Base-by-base conservation (phyloP, 2,113 vertebrate genomes). In the Brachyhypopomus gauderio region DNA sequence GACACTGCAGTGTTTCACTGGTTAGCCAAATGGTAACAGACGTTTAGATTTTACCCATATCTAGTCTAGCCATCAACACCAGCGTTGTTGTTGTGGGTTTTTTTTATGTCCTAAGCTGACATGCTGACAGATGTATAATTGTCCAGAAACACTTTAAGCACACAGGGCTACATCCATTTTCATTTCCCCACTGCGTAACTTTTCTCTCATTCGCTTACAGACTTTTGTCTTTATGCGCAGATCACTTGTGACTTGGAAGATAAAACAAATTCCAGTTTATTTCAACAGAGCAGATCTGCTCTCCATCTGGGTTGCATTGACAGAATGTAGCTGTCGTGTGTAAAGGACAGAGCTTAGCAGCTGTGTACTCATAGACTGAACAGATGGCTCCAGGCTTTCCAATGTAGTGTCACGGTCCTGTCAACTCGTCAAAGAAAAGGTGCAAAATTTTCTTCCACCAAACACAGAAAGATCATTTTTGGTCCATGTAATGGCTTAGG, bases 31-130 rank as follows among this genome's bases (percentile, higher is more conserved):
- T 82, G 86, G 75, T 2, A 73, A 45, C 88, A 89, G 85, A 89
- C 91, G 90, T 92, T 91, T 86, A 81, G 84, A 76, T 88, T 90
- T 74, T 62, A 78, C 70, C 79, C 85, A 87, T 92, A 93, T 95
- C 94, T 95, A 92, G 93, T 94, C 93, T 95, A 93, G 94, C 94
- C 94, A 95, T 95, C 94, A 58, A 74, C 3, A 58, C 84, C 87
- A 87, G n/a, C 59, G n/a, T 25, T 77, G 27, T 72, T 27, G 56
- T 27, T 52, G n/a, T 64, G 60, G 9, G 1, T 6, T 59, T 22
- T 25, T 58, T 55, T n/a, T 69, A 9, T 67, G 38, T 30, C 66
- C 14, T 36, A 69, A 52, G 9, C 27, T 12, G 23, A 38, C 75
- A 14, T 77, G 59, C 22, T 20, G 11, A 22, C 2, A n/a, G n/a